Evolutionary conservation across 2,797 vertebrate species (phyloP).

Genomic region (Ctenosaura bakeri): DNA sequence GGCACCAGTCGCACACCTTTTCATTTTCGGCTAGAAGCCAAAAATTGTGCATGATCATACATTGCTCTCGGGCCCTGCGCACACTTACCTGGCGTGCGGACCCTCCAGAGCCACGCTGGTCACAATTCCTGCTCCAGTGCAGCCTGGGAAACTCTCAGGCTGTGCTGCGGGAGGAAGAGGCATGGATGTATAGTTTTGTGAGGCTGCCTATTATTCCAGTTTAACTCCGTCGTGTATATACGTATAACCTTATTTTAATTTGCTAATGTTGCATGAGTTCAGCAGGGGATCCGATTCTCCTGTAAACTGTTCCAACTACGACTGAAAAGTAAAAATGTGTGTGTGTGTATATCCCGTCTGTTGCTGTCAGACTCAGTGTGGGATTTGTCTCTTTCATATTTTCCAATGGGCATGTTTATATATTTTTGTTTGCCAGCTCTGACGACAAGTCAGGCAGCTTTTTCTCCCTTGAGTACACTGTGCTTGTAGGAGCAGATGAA

Average conservation of each 20-base stretch:
- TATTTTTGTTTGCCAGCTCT: background rate
- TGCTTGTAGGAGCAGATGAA: slow-evolving; percentile 23
- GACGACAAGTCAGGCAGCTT: background rate
- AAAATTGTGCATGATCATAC: too few species aligned
- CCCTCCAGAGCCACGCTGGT: too few species aligned
- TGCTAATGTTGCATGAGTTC: slow-evolving; percentile 36
- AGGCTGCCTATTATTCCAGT: background rate
- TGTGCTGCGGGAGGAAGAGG: too few species aligned
- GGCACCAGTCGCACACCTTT: too few species aligned
- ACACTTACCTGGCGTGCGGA: too few species aligned
- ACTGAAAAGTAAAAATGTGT: background rate
- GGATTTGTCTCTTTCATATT: background rate
- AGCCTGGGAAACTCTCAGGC: too few species aligned
- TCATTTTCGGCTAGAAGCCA: too few species aligned
- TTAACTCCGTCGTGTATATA: background rate
- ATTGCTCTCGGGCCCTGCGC: too few species aligned
- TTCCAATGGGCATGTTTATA: background rate
- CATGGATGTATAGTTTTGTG: too few species aligned
- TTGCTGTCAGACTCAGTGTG: slow-evolving; percentile 40
- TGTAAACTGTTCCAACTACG: background rate
- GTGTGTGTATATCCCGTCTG: background rate
- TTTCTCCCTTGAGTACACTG: slow-evolving; percentile 8
- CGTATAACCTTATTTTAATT: slow-evolving; percentile 47
- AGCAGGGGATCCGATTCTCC: slow-evolving; percentile 24
- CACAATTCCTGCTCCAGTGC: too few species aligned